Conservation (phyloP, 2,113 vertebrate genomes). For the Callionymus lyra region DNA sequence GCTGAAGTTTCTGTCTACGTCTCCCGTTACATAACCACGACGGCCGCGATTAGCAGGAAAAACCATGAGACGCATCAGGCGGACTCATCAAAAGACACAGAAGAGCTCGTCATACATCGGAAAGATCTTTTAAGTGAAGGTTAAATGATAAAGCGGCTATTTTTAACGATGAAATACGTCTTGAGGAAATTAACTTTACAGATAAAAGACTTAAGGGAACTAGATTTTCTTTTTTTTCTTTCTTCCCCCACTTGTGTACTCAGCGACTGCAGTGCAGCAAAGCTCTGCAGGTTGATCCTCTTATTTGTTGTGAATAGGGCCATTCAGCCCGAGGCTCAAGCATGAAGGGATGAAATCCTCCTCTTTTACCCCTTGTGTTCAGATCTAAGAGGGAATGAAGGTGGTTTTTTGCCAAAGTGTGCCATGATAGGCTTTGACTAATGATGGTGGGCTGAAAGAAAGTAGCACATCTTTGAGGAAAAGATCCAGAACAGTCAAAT, state of each 20-base stretch:
- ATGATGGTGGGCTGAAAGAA: constrained; percentile 23
- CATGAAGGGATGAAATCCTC: constrained; percentile 33
- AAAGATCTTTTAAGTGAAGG: background rate
- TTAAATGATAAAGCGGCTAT: no score
- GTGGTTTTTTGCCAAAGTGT: constrained; percentile 33
- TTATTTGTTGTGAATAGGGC: constrained; percentile 48
- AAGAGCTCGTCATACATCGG: constrained; percentile 6
- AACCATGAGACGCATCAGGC: constrained; percentile 1
- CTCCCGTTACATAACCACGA: background rate
- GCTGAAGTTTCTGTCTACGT: background rate
- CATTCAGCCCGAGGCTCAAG: constrained; percentile 35
- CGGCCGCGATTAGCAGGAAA: constrained; percentile 1
- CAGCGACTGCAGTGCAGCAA: constrained; percentile 20
- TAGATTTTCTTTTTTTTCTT: constrained; percentile 1
- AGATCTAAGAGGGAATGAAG: constrained; percentile 38
- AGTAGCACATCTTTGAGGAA: constrained; percentile 9
- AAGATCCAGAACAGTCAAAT: constrained; percentile 13
- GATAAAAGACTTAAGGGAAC: constrained; percentile 5
- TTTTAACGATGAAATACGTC: no score
- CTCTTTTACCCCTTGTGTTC: constrained; percentile 34
- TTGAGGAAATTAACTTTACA: background rate
- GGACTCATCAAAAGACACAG: constrained; percentile 10
- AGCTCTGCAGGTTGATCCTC: constrained; percentile 40
- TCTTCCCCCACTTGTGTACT: constrained; percentile 9
- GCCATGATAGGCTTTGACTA: constrained; percentile 35